phyloP scores from a whole-genome alignment of 2,888 invertebrate genomes.

The Acrobasis repandana region DNA sequence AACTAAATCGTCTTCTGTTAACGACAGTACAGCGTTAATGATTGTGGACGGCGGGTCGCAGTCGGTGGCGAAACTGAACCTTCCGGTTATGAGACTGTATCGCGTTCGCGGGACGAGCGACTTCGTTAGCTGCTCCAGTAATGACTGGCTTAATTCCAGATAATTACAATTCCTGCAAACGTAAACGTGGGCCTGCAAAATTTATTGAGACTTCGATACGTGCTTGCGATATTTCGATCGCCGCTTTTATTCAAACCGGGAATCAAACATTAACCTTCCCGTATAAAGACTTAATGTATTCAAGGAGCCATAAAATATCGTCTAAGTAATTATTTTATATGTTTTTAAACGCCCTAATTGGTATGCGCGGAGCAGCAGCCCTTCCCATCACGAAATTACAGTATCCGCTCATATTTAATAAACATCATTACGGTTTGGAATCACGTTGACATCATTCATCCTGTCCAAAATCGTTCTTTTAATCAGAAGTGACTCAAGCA shows the following conservation, averaged over 20 bases:
- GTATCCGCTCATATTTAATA: constrained; percentile 75
- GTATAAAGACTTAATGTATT: constrained; percentile 60
- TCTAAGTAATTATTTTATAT: constrained; percentile 63
- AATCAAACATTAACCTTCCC: constrained; percentile 55
- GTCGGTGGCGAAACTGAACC: constrained; percentile 71
- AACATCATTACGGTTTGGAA: constrained; percentile 65
- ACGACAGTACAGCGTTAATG: constrained; percentile 61
- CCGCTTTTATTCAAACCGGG: constrained; percentile 47
- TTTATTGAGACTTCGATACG: constrained; percentile 22
- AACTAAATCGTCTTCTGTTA: constrained; percentile 57
- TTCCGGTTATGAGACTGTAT: constrained; percentile 63
- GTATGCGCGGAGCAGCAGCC: constrained; percentile 63
- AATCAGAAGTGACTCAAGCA: constrained; percentile 69
- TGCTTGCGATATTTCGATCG: constrained; percentile 43
- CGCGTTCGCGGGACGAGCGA: constrained; percentile 48
- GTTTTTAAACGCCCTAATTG: constrained; percentile 68
- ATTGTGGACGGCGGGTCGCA: constrained; percentile 50
- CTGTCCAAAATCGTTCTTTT: constrained; percentile 74
- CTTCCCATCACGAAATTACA: constrained; percentile 76
- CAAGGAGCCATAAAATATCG: constrained; percentile 51
- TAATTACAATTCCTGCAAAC: constrained; percentile 70
- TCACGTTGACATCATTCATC: constrained; percentile 72
- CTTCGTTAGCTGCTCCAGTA: constrained; percentile 71
- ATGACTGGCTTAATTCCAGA: constrained; percentile 76
- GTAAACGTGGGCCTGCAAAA: constrained; percentile 61